Base-by-base conservation (phyloP, 2,888 invertebrate genomes). In the Sminthurinus aureus region DNA sequence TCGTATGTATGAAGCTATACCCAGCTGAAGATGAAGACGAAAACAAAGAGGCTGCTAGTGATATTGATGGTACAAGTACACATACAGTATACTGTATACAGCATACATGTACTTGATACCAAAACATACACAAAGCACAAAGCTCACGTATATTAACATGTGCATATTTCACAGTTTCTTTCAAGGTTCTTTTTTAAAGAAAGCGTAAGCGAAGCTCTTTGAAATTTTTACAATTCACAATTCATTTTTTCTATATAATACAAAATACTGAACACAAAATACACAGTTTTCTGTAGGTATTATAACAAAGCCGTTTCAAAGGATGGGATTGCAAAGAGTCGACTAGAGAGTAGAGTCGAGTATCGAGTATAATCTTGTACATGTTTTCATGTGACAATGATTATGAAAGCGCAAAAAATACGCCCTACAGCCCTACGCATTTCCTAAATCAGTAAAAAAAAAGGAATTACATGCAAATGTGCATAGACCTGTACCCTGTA, bases 371-470 rank as follows among this genome's bases (percentile, higher is more conserved):
- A 4, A 11, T 69, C 69, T 69, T 22, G 13, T 69, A 3, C 20
- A 69, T 13, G 67, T 75, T 20, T 50, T 51, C 51, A 51, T 75
- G 51, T 50, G 51, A 75, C 38, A 75, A 75, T 75, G 75, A 75
- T 75, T 38, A 75, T 75, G 75, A 75, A 75, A 75, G 38, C 11
- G 51, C 13, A n/a, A 50, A 75, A 75, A 75, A 50, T n/a, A 75
- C 50, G 51, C 51, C 74, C 75, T 51, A 75, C 51, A 51, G 75
- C 75, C 51, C 50, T 50, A 50, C 75, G 74, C 26, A 74, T 74
- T 74, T 74, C 50, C 38, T 74, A 38, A 50, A 38, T 38, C 38
- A 20, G 38, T 74, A 74, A 38, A 74, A 24, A 24, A n/a, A 20
- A 15, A 64, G 15, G 22, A n/a, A 69, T 69, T 69, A 69, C 20